Conservation (phyloP, 2,113 vertebrate species). For the Tupaia chinensis region DNA sequence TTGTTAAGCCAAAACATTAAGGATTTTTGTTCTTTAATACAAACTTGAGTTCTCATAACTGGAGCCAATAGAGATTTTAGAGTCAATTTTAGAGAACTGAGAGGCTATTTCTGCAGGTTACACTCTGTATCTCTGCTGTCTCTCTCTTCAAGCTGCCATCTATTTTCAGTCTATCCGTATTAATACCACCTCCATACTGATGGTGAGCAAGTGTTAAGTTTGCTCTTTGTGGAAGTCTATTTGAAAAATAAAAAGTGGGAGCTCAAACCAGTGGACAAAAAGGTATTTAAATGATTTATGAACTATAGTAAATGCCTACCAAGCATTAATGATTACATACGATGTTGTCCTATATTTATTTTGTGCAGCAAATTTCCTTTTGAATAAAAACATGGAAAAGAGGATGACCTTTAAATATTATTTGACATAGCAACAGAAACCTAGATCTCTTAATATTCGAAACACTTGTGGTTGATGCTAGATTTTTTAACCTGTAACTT, state of each 20-base stretch:
- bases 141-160: neutral
- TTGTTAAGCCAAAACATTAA: constrained; percentile 45
- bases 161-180: neutral
- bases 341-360: constrained; percentile 48
- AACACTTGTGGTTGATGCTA: neutral
- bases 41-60: constrained; percentile 15
- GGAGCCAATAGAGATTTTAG: neutral
- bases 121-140: accelerated
- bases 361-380: constrained; percentile 42
- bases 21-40: neutral
- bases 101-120: neutral
- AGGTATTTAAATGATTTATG: constrained; percentile 33
- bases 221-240: neutral
- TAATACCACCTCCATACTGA: neutral
- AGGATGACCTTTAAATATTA: constrained; percentile 32
- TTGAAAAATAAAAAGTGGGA: neutral
- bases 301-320: constrained; percentile 20
- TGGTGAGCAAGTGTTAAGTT: neutral
- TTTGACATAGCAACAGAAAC: constrained; percentile 11
- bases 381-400: constrained; percentile 48
- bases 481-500: neutral
- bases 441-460: neutral
- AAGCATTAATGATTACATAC: constrained; percentile 55
- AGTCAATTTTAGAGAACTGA: neutral
- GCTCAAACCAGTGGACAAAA: constrained; percentile 37